Conservation (phyloP, 35 echinoderm and acorn worm genomes). For the Heliocidaris tuberculata region DNA sequence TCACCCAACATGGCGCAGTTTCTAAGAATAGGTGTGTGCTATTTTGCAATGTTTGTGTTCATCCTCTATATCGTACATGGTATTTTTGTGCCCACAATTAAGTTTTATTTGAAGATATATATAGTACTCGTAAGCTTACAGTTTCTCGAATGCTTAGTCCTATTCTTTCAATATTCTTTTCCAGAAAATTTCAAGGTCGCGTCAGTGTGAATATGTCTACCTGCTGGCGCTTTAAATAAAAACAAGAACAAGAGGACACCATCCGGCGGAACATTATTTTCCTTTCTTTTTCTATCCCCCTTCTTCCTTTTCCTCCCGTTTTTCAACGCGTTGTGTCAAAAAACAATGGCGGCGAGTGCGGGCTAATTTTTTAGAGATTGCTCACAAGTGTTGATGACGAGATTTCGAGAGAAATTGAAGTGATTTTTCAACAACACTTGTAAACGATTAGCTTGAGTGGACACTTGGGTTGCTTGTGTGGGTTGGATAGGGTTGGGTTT, state of each 20-base stretch:
- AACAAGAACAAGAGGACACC: background rate
- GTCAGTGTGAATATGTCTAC: background rate
- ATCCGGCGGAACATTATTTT: background rate
- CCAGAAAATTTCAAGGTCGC: background rate
- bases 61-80: no score
- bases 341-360: background rate
- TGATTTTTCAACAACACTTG: constrained; percentile 27
- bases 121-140: no score
- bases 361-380: constrained; percentile 27
- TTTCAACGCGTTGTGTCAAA: background rate
- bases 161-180: background rate
- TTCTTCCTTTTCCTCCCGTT: background rate
- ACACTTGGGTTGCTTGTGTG: background rate
- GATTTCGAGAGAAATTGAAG: constrained; percentile 12
- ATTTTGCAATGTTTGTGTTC: no score
- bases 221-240: background rate
- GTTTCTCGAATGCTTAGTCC: no score
- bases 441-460: background rate
- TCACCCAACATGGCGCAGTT: no score
- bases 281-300: background rate
- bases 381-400: background rate
- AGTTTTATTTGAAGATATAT: no score
- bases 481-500: background rate
- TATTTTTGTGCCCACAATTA: no score
- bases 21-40: no score